These are phyloP conservation scores for Crotalus viridis DNA, from an alignment of 2,113 vertebrate species.

Conservation along the genomic window DNA sequence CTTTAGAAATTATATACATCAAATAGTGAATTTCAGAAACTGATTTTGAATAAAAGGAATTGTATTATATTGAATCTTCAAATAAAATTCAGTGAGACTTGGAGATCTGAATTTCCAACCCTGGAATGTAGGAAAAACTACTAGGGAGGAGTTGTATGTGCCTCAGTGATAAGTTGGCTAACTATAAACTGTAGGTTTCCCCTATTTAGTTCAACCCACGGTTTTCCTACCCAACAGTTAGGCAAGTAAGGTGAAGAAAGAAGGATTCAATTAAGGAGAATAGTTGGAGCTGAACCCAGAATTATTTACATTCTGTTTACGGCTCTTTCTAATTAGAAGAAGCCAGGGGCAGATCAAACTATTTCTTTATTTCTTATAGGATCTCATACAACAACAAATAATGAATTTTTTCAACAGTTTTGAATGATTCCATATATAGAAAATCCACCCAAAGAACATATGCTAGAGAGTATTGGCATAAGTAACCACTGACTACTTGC, in stretches of 20 bases:
- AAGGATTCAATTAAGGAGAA: neutral
- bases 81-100: neutral
- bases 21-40: neutral
- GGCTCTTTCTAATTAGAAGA: neutral
- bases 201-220: neutral
- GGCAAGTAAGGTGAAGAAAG: neutral
- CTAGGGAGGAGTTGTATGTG: neutral
- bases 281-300: neutral
- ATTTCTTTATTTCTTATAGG: neutral
- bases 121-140: neutral
- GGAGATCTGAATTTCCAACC: neutral
- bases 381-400: neutral
- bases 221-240: neutral
- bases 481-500: neutral
- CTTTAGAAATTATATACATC: neutral
- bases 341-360: too few relatives aligned
- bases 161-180: neutral
- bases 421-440: neutral
- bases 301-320: too few relatives aligned
- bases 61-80: neutral
- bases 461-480: neutral
- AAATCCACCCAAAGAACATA: neutral
- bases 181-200: neutral
- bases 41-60: neutral
- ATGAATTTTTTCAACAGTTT: neutral